Conservation (phyloP, 2,888 invertebrate genomes). For the Eupithecia subfuscata region DNA sequence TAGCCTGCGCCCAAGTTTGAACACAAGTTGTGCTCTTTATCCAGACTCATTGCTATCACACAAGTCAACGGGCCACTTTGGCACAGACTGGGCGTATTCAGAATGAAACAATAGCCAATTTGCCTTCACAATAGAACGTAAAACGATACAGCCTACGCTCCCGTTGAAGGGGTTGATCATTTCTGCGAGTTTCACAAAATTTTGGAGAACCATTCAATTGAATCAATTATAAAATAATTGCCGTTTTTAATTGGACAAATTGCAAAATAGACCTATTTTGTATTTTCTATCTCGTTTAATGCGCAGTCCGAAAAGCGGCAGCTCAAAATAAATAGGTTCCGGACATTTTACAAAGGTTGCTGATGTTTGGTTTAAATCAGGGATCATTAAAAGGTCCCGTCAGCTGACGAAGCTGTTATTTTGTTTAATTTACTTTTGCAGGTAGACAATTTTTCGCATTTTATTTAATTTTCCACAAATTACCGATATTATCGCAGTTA, state of each 20-base stretch:
- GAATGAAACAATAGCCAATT: constrained; percentile 22
- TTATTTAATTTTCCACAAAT: constrained; percentile 2
- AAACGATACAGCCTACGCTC: constrained; percentile 8
- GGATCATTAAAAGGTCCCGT: neutral
- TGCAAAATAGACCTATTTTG: neutral
- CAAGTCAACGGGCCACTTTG: constrained; percentile 32
- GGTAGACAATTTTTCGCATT: neutral
- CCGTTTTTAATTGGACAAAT: neutral
- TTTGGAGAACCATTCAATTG: neutral
- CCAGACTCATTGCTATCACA: constrained; percentile 16
- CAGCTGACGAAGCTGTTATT: neutral
- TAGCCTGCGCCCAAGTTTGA: neutral
- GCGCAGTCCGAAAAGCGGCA: neutral
- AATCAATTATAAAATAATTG: neutral
- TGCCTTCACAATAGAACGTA: constrained; percentile 11
- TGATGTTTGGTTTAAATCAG: neutral
- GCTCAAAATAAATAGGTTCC: neutral
- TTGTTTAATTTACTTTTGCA: neutral
- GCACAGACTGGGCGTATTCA: constrained; percentile 18
- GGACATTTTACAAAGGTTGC: neutral
- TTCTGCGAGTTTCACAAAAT: neutral
- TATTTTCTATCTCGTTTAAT: neutral
- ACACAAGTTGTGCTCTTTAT: constrained; percentile 14
- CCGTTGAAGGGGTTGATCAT: neutral
- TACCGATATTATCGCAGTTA: constrained; percentile 1